Conservation (phyloP, 2,888 invertebrate genomes). For the Melanostoma scalare region DNA sequence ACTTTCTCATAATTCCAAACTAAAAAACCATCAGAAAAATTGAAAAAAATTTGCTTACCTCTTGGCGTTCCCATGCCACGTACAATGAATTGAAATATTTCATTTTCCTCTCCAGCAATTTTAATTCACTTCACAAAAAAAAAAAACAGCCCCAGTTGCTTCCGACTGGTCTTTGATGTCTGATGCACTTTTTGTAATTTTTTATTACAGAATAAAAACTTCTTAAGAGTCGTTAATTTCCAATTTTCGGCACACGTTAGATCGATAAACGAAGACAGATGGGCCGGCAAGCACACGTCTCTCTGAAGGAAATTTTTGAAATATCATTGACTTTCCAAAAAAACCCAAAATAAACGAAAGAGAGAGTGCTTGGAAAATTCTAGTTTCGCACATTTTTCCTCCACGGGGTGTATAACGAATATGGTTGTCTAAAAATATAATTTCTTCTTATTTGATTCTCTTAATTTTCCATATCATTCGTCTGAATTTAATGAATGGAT, state of each 20-base stretch:
- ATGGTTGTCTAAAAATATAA: constrained; percentile 13
- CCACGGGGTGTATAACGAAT: background rate
- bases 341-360: constrained; percentile 23
- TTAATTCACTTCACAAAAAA: too few species aligned
- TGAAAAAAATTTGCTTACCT: too few species aligned
- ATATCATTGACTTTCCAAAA: constrained; percentile 39
- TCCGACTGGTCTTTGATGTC: too few species aligned
- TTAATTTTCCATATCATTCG: constrained; percentile 1
- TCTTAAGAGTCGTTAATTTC: background rate
- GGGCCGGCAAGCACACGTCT: constrained; percentile 16
- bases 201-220: too few species aligned
- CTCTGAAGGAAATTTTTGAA: constrained; percentile 41
- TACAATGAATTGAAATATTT: too few species aligned
- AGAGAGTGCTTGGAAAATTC: constrained; percentile 46
- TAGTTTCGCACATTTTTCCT: constrained; percentile 1
- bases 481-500: background rate
- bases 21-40: too few species aligned
- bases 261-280: background rate
- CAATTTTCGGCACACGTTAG: constrained; percentile 1
- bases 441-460: constrained; percentile 2
- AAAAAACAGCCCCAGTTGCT: too few species aligned
- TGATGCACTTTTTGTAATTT: too few species aligned
- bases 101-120: too few species aligned
- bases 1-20: too few species aligned
- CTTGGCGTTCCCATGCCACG: too few species aligned